Conservation (phyloP, 2,888 invertebrate genomes). For the Mycogona germanica region DNA sequence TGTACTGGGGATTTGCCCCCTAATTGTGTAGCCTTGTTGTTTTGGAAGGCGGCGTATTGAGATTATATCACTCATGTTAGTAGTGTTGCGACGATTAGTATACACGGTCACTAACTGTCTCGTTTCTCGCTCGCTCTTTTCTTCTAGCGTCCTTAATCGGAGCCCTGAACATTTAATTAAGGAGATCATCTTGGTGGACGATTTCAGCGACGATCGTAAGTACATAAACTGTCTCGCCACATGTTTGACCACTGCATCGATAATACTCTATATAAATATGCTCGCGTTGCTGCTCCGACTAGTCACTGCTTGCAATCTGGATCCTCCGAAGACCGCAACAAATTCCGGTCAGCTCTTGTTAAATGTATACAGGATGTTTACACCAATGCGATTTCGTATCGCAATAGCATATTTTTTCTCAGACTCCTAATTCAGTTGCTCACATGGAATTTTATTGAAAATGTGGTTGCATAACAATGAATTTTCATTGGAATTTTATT, state of each 20-base stretch:
- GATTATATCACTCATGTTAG: too few species aligned
- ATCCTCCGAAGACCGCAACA: too few species aligned
- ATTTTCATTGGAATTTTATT: too few species aligned
- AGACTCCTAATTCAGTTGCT: too few species aligned
- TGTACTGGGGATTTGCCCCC: neutral
- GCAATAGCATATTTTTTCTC: too few species aligned
- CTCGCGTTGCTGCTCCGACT: neutral
- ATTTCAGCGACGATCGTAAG: constrained; percentile 30
- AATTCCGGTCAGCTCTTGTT: too few species aligned
- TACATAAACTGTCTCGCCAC: neutral
- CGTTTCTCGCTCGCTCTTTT: neutral
- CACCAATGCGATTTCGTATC: too few species aligned
- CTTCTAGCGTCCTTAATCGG: constrained; percentile 24
- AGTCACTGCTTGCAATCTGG: neutral
- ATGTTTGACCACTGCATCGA: neutral
- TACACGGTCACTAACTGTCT: neutral
- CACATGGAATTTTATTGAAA: too few species aligned
- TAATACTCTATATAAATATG: neutral
- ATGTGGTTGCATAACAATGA: too few species aligned
- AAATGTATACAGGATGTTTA: too few species aligned
- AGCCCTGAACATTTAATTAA: constrained; percentile 28
- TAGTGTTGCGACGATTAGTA: too few species aligned
- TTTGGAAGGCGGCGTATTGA: neutral
- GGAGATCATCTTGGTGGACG: constrained; percentile 31
- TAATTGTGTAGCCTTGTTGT: neutral